Conservation (phyloP, 1,140 invertebrate genomes). For the Conus betulinus region DNA sequence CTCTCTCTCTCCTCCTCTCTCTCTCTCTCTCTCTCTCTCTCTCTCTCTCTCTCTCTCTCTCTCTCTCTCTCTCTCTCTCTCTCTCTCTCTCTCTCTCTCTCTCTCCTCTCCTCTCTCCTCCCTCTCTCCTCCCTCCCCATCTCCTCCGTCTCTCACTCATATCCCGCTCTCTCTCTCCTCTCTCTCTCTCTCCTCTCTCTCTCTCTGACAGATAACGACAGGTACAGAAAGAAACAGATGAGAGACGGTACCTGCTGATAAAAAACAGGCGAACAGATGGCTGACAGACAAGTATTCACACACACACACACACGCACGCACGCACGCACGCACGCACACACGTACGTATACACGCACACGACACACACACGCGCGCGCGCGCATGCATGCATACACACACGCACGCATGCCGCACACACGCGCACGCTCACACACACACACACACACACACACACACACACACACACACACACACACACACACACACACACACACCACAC, state of each 20-base stretch:
- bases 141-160: neutral
- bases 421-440: neutral
- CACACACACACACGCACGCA: too few relatives aligned
- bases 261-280: neutral
- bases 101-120: neutral
- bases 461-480: too few relatives aligned
- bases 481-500: too few relatives aligned
- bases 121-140: neutral
- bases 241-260: neutral
- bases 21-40: neutral
- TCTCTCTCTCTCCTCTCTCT: slow-evolving; percentile 9
- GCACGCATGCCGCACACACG: too few relatives aligned
- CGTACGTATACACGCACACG: too few relatives aligned
- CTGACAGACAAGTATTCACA: neutral
- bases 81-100: neutral
- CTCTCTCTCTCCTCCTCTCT: neutral
- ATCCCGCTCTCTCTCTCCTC: neutral
- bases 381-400: too few relatives aligned
- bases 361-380: too few relatives aligned
- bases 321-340: too few relatives aligned
- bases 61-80: slow-evolving; percentile 6
- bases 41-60: neutral
- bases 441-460: neutral
- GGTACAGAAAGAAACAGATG: neutral
- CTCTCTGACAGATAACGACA: neutral